A percentile compares a stretch with the other conserved stretches of the same genome.
Conservation (phyloP, 2,888 invertebrate genomes). For the Malthinus flaveolus region DNA sequence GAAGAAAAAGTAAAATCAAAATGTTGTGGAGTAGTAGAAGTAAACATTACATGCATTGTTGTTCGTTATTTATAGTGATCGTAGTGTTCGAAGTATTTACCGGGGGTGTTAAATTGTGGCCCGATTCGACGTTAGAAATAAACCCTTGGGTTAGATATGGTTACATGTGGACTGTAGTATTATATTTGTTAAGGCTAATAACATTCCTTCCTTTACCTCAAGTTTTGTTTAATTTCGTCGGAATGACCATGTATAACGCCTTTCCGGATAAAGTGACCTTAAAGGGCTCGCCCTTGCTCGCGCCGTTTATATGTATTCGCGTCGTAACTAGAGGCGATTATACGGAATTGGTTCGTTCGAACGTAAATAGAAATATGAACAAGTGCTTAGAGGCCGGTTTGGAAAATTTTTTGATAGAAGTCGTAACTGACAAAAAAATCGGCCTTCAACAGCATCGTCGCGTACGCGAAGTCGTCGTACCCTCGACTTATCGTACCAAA, state of each 20-base stretch:
- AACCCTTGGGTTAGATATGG: slow-evolving; percentile 87
- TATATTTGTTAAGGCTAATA: slow-evolving; percentile 78
- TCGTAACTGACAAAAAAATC: slow-evolving; percentile 89
- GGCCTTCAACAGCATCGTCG: slow-evolving; percentile 77
- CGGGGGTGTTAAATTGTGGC: slow-evolving; percentile 55
- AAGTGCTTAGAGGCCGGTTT: slow-evolving; percentile 86
- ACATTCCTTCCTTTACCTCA: slow-evolving; percentile 88
- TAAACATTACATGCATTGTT: slow-evolving; percentile 82
- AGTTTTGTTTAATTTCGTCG: slow-evolving; percentile 85
- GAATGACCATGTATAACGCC: slow-evolving; percentile 87
- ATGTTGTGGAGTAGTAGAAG: slow-evolving; percentile 63
- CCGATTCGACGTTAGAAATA: slow-evolving; percentile 60
- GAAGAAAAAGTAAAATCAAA: slow-evolving; percentile 31
- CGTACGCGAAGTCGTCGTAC: slow-evolving; percentile 87
- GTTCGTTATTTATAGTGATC: slow-evolving; percentile 73
- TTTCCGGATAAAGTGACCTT: slow-evolving; percentile 87
- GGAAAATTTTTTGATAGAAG: slow-evolving; percentile 95
- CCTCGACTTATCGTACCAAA: slow-evolving; percentile 82
- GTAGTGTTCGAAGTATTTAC: slow-evolving; percentile 67
- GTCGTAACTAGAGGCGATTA: slow-evolving; percentile 95
- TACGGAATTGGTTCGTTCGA: slow-evolving; percentile 84
- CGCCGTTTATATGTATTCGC: slow-evolving; percentile 92
- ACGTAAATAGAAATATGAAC: slow-evolving; percentile 85
- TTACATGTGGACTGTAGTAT: slow-evolving; percentile 68
- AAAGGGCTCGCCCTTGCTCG: slow-evolving; percentile 87